A percentile compares a stretch with the other conserved stretches of the same genome.
These are phyloP conservation scores for Choristoneura fumiferana DNA, from an alignment of 1,140 invertebrate species.

Conservation along the genomic window DNA sequence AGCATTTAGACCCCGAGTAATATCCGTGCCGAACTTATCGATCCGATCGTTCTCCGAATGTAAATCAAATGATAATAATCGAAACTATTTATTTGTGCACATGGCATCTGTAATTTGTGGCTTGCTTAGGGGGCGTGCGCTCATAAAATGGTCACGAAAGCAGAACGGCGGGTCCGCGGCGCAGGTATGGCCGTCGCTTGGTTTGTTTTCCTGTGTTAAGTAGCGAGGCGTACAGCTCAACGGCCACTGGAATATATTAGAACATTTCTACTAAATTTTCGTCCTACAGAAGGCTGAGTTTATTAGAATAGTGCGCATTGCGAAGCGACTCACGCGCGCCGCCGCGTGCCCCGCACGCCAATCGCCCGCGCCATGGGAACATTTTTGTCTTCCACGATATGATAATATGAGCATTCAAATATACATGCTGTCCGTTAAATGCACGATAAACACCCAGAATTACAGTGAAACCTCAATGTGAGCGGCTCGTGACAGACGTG, in stretches of 20 bases:
- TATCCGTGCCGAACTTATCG: conserved; percentile 49
- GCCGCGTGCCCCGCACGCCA: conserved; percentile 68
- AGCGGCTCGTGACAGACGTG: conserved; percentile 70
- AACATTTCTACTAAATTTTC: conserved; percentile 78
- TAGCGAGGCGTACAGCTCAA: conserved; percentile 58
- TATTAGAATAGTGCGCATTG: conserved; percentile 74
- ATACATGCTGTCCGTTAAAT: conserved; percentile 78
- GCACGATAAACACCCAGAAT: conserved; percentile 78
- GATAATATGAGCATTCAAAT: conserved; percentile 78
- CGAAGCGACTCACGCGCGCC: conserved; percentile 65
- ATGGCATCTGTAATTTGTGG: conserved; percentile 35
- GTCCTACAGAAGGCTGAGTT: conserved; percentile 78
- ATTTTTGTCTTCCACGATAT: conserved; percentile 78
- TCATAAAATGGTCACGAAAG: conserved; percentile 16
- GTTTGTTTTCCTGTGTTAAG: conserved; percentile 9
- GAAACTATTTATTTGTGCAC: conserved; percentile 44
- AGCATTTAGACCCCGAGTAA: conserved; percentile 47
- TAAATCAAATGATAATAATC: conserved; percentile 49
- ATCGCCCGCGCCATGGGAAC: conserved; percentile 72
- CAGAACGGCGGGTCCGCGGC: not conserved
- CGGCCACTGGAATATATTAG: conserved; percentile 74
- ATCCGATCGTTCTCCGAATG: conserved; percentile 34
- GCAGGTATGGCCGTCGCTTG: conserved; percentile 1
- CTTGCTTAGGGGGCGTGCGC: not conserved
- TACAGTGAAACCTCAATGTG: conserved; percentile 76